Evolutionary conservation across 2,113 vertebrate genomes (phyloP).

Genomic region (Amphiprion ocellaris): DNA sequence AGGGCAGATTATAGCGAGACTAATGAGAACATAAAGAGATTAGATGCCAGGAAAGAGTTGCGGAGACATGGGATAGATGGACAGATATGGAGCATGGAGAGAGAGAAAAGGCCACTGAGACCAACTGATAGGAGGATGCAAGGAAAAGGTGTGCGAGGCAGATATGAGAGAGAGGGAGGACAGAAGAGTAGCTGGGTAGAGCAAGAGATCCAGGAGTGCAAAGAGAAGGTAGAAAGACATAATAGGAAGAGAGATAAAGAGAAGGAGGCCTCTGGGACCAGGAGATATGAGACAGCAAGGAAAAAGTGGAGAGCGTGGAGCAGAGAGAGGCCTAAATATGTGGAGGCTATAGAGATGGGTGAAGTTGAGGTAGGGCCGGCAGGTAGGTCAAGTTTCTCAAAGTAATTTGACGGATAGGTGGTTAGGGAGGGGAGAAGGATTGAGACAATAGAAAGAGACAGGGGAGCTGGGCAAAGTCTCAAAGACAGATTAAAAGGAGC

Average conservation of each 20-base stretch:
- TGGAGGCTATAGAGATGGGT: conserved; percentile 24
- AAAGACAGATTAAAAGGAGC: conserved; percentile 44
- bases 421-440: conserved; percentile 47
- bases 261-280: conserved; percentile 65
- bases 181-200: conserved; percentile 18
- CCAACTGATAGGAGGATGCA: conserved; percentile 45
- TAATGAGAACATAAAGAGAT: conserved; percentile 75
- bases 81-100: conserved; percentile 41
- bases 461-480: conserved; percentile 36
- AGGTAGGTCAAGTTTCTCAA: conserved; percentile 10
- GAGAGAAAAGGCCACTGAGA: conserved; percentile 39
- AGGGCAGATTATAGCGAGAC: conserved; percentile 61
- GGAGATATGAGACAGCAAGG: conserved; percentile 55
- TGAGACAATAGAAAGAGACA: conserved; percentile 64
- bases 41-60: conserved; percentile 53
- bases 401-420: conserved; percentile 64
- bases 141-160: conserved; percentile 47
- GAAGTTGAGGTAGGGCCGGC: conserved; percentile 12
- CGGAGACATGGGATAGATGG: conserved; percentile 41
- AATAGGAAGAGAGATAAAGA: conserved; percentile 62
- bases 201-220: conserved; percentile 40
- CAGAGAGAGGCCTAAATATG: conserved; percentile 53
- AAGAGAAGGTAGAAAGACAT: conserved; percentile 50
- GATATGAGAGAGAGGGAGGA: conserved; percentile 44
- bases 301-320: conserved; percentile 25